phyloP scores from a whole-genome alignment of 1,140 invertebrate genomes.

The Halesus radiatus region DNA sequence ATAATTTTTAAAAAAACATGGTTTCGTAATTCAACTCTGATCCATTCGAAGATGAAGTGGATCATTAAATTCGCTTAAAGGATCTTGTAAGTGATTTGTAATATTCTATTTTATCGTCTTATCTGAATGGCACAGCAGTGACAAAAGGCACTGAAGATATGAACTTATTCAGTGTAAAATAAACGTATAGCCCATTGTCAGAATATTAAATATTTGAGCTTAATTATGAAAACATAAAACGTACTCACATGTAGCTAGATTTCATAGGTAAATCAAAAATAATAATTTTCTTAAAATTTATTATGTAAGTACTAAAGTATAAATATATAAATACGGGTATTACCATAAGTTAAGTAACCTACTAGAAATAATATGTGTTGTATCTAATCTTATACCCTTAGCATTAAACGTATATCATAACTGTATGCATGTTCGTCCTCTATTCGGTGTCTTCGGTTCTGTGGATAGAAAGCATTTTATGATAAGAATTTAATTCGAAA shows the following conservation, averaged over 20 bases:
- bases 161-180: not conserved
- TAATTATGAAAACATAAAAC: conserved; percentile 31
- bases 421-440: not conserved
- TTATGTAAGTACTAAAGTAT: conserved; percentile 16
- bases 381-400: not conserved
- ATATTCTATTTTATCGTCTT: too few relatives aligned
- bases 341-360: conserved; percentile 35
- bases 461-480: too few relatives aligned
- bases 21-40: too few relatives aligned
- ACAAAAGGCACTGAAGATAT: not conserved
- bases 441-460: too few relatives aligned
- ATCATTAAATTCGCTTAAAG: too few relatives aligned
- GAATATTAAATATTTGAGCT: conserved; percentile 33
- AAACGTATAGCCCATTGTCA: conserved; percentile 7
- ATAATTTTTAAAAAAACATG: too few relatives aligned
- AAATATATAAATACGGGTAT: conserved; percentile 50
- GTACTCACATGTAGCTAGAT: conserved; percentile 24
- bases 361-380: conserved; percentile 32
- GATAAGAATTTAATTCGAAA: too few relatives aligned
- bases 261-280: conserved; percentile 31
- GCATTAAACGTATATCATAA: not conserved
- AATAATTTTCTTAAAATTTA: conserved; percentile 24
- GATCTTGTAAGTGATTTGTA: too few relatives aligned
- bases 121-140: too few relatives aligned
- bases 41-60: too few relatives aligned